A percentile compares a stretch with the other conserved stretches of the same genome.
These are phyloP conservation scores for Drepana arcuata DNA, from an alignment of 1,140 invertebrate genomes.

Conservation along the genomic window DNA sequence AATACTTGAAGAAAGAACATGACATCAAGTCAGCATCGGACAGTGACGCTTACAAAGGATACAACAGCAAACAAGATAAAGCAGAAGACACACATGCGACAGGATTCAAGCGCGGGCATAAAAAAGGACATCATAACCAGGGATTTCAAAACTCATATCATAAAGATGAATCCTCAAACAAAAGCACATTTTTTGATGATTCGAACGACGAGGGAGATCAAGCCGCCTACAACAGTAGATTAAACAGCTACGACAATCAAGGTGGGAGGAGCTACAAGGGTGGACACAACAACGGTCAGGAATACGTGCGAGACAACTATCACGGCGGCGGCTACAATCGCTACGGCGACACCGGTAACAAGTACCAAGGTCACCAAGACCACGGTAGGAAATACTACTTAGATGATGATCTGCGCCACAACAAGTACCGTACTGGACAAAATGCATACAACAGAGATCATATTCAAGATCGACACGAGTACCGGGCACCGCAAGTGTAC, in stretches of 20 bases:
- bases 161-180: slow-evolving; percentile 77
- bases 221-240: slow-evolving; percentile 64
- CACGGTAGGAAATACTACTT: slow-evolving; percentile 71
- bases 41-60: slow-evolving; percentile 54
- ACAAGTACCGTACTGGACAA: slow-evolving; percentile 54
- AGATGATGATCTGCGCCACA: slow-evolving; percentile 60
- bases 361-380: slow-evolving; percentile 58
- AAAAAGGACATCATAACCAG: slow-evolving; percentile 76
- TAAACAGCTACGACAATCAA: slow-evolving; percentile 65
- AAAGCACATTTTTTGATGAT: slow-evolving; percentile 77
- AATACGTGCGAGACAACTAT: slow-evolving; percentile 53
- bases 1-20: slow-evolving; percentile 60
- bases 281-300: slow-evolving; percentile 57
- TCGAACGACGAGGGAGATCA: slow-evolving; percentile 74
- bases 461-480: slow-evolving; percentile 37
- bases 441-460: slow-evolving; percentile 55
- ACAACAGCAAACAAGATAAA: slow-evolving; percentile 55
- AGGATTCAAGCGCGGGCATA: slow-evolving; percentile 70
- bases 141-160: slow-evolving; percentile 78
- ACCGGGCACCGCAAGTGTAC: slow-evolving; percentile 29
- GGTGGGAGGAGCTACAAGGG: slow-evolving; percentile 63
- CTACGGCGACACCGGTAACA: slow-evolving; percentile 61
- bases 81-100: slow-evolving; percentile 53
- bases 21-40: slow-evolving; percentile 54
- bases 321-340: slow-evolving; percentile 65